Base-by-base conservation (phyloP, 2,113 vertebrate genomes). In the Hemibagrus wyckioides region DNA sequence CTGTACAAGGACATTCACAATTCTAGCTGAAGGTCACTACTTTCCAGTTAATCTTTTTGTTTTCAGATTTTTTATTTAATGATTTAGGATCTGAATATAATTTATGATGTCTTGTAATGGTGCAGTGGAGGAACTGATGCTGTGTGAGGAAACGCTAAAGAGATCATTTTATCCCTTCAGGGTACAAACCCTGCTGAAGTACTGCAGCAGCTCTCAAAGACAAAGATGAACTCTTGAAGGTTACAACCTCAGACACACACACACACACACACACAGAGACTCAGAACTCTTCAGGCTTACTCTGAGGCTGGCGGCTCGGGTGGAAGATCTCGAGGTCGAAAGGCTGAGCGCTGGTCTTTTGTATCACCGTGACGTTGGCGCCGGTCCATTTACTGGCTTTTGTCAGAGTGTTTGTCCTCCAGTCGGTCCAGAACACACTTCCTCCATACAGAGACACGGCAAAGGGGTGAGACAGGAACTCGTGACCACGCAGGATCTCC, bases 381-480 rank as follows among this genome's bases (percentile, higher is more conserved):
- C 96, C 97, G 28, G 96, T 97, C 97, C 97, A 97, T 89, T 97
- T 97, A 86, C 95, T 97, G 89, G 97, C 97, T 94, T 96, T 97
- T 80, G 96, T 95, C 69, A 97, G 90, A 0, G 96, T 97, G 39
- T 97, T 97, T 82, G 97, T 97, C 84, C 97, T 93, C 97, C 97
- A 97, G 39, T 97, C 97, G 7, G 97, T 97, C 97, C 97, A 97
- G 65, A 96, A 97, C 0, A 97, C 96, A 39, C 95, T 96, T 85
- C 97, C 97, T 59, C 97, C 97, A 80, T 95, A 97, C 1, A 97
- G 89, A 81, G 96, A 97, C 48, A 97, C 96, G 59, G 97, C 97
- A 85, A 97, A 97, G 8, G 97, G 97, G 83, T 97, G 97, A n/a
- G 97, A 97, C 69, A 97, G 95, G 83, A 97, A 97, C 52, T 97